Evolutionary conservation across 2,113 vertebrate species (phyloP).

Genomic region (Stigmatopora nigra): DNA sequence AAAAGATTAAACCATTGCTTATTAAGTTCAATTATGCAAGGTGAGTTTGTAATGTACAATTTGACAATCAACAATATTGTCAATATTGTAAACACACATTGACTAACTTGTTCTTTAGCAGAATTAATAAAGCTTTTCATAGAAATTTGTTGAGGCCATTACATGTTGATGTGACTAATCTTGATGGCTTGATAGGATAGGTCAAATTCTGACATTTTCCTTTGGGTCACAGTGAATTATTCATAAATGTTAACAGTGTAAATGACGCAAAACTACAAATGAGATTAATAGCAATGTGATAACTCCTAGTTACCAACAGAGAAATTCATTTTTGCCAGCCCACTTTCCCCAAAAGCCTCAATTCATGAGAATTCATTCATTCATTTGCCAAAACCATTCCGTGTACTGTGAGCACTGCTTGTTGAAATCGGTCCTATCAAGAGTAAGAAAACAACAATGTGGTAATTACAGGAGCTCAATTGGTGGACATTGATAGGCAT

Average conservation of each 20-base stretch:
- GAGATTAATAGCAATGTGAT: neutral
- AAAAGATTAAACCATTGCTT: neutral
- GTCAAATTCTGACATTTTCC: neutral
- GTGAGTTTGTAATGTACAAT: neutral
- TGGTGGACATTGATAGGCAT: constrained; percentile 1
- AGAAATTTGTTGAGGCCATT: neutral
- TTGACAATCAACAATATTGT: too few relatives aligned
- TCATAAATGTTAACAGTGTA: neutral
- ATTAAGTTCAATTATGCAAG: neutral
- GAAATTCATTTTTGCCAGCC: neutral
- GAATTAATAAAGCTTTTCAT: neutral
- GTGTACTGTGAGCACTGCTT: neutral
- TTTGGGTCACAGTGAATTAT: neutral
- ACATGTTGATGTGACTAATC: neutral
- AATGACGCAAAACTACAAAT: neutral
- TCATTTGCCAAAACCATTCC: neutral
- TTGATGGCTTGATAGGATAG: neutral
- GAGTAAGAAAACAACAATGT: neutral
- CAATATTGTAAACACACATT: too few relatives aligned
- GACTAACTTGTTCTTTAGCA: neutral
- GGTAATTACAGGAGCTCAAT: neutral
- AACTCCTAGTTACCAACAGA: neutral
- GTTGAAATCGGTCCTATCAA: neutral
- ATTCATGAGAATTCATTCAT: neutral
- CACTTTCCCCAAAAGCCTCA: neutral